These are phyloP conservation scores for Boleophthalmus pectinirostris DNA, from an alignment of 2,113 vertebrate species.

Conservation along the genomic window DNA sequence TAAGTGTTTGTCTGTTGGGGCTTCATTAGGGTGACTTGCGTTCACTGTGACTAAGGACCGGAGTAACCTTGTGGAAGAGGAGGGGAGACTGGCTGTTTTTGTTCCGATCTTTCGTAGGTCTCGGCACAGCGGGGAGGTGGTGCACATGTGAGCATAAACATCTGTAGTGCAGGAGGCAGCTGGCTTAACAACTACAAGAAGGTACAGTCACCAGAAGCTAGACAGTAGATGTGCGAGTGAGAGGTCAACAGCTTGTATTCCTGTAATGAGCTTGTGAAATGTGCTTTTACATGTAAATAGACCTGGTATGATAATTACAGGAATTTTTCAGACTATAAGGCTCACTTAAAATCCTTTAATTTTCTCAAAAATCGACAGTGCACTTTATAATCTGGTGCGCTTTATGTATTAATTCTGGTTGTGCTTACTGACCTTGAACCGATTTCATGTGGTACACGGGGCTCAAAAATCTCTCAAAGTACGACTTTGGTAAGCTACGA, in stretches of 20 bases:
- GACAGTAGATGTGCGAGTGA: slow-evolving; percentile 17
- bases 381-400: too few relatives aligned
- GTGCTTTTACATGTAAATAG: neutral
- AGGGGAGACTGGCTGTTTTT: slow-evolving; percentile 8
- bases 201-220: slow-evolving; percentile 12
- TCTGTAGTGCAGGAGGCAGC: slow-evolving; percentile 59
- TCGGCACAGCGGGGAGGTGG: slow-evolving; percentile 52
- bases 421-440: too few relatives aligned
- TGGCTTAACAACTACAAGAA: slow-evolving; percentile 64
- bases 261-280: slow-evolving; percentile 13
- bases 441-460: too few relatives aligned
- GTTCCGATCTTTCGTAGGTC: slow-evolving; percentile 56
- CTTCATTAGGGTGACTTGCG: slow-evolving; percentile 80
- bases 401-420: too few relatives aligned
- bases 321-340: too few relatives aligned
- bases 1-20: slow-evolving; percentile 80
- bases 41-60: slow-evolving; percentile 63
- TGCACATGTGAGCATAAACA: slow-evolving; percentile 58
- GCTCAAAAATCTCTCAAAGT: too few relatives aligned
- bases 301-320: too few relatives aligned
- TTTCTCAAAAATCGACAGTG: too few relatives aligned
- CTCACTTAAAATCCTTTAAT: too few relatives aligned
- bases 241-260: slow-evolving; percentile 42
- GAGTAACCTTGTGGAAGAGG: slow-evolving; percentile 75
- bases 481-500: too few relatives aligned